Evolutionary conservation across 2,797 vertebrate species (phyloP), one percentile per base, ranked within the genome.

Genomic region (Botia almorhae): DNA sequence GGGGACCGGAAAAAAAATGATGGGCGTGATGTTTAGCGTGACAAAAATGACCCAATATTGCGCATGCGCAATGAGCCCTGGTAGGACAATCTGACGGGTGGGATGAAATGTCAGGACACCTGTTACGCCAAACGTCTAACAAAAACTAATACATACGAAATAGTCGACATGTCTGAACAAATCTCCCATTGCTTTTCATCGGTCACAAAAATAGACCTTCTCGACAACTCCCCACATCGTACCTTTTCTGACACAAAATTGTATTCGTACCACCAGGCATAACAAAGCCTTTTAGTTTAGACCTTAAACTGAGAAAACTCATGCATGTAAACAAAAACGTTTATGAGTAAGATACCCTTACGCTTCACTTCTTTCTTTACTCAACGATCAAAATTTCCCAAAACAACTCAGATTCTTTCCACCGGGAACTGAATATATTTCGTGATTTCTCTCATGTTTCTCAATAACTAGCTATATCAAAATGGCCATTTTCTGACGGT

Each of bases 71-170:
- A 8, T 46, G 1, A 46, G 36, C 6, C 6, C 36, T 39, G 36
- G 7, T 7, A 39, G 6, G 36, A 39, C 7, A 7, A 36, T 36
- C 23, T 26, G 33, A 36, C 33, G 33, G 3, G 33, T 36, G 6
- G 6, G 39, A 43, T 7, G 43, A 46, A 46, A 46, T 11, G 43
- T 46, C 10, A 46, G 85, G 86, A 87, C 88, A 89, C 88, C 85
- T 83, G 78, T 84, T 90, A 76, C 82, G 81, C 85, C 85, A 67
- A 70, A 83, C 87, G 85, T 83, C 16, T 19, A 68, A 76, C 14
- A 73, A 46, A 63, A 84, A 65, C 7, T 19, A 77, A 80, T 10
- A 29, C 56, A 19, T 21, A 68, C 29, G 13, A 55, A 55, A 19
- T 21, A 51, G 26, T 33, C 16, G 19, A 65, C 8, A 46, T 46